Percentiles rank a stretch among this genome's conserved stretches.
phyloP scores from a whole-genome alignment of 1,140 invertebrate genomes.

The Dendroctonus valens region DNA sequence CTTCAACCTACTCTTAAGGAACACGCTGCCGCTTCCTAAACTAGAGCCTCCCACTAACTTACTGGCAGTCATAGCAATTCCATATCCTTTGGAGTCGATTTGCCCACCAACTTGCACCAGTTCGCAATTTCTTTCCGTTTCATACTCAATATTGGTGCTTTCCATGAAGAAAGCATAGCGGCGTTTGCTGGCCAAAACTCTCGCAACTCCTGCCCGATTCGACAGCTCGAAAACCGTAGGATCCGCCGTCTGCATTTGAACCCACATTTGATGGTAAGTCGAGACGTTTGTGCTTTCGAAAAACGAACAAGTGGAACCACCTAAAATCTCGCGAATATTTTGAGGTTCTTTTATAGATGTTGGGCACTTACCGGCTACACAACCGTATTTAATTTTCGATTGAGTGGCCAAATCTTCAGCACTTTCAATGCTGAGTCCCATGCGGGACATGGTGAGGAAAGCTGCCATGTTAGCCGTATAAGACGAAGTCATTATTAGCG shows the following conservation, averaged over 20 bases:
- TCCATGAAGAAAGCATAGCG: constrained; percentile 85
- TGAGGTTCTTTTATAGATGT: neutral
- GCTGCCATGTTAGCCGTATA: constrained; percentile 96
- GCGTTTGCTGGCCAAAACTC: constrained; percentile 68
- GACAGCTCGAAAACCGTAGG: constrained; percentile 78
- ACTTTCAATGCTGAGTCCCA: constrained; percentile 80
- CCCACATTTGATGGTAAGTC: constrained; percentile 67
- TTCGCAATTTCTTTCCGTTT: constrained; percentile 71
- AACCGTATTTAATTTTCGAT: constrained; percentile 86
- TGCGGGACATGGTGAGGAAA: constrained; percentile 84
- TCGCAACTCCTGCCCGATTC: constrained; percentile 81
- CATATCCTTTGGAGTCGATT: constrained; percentile 81
- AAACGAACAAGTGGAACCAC: constrained; percentile 34
- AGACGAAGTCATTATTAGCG: constrained; percentile 92
- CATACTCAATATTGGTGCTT: constrained; percentile 77
- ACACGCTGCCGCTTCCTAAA: no score
- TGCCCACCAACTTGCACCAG: constrained; percentile 73
- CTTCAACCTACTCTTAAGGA: no score
- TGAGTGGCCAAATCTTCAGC: constrained; percentile 89
- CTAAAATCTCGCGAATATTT: constrained; percentile 10
- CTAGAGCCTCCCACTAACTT: constrained; percentile 43
- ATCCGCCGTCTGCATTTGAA: constrained; percentile 76
- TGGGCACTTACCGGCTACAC: constrained; percentile 62
- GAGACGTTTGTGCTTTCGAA: constrained; percentile 65
- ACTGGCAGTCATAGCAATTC: constrained; percentile 74